Percentiles rank a stretch among this genome's conserved stretches.
Conservation (phyloP, 2,113 vertebrate genomes). For the Sinosuthora webbiana region DNA sequence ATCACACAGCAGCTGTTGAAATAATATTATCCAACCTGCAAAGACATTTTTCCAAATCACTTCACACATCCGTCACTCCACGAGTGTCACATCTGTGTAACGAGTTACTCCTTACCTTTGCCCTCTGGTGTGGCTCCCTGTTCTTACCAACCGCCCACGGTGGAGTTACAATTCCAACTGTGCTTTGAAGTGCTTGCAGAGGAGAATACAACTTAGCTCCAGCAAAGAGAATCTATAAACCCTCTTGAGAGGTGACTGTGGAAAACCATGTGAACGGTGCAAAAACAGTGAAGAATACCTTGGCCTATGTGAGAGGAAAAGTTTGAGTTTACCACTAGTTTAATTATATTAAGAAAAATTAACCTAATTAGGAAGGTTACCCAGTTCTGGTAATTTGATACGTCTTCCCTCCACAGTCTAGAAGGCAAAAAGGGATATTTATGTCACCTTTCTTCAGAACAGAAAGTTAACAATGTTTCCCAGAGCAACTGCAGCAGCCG, state of each 20-base stretch:
- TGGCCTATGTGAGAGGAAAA: neutral
- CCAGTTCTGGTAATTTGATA: neutral
- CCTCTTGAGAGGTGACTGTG: neutral
- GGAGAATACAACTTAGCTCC: neutral
- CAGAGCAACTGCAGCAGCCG: neutral
- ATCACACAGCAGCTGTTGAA: slow-evolving; percentile 42
- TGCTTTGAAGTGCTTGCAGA: neutral
- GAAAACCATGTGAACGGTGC: neutral
- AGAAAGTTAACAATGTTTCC: neutral
- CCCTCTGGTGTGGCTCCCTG: neutral
- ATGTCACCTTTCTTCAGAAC: neutral
- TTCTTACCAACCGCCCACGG: rapidly evolving
- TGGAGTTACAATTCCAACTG: neutral
- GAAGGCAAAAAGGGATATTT: neutral
- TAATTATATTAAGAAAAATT: neutral
- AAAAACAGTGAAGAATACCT: neutral
- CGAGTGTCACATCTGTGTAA: neutral
- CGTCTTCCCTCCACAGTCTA: neutral
- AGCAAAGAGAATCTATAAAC: neutral
- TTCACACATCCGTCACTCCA: neutral
- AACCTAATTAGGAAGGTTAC: neutral
- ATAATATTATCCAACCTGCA: slow-evolving; percentile 29
- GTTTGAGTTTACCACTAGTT: neutral
- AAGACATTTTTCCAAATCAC: slow-evolving; percentile 35
- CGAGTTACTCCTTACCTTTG: neutral